phyloP scores from a whole-genome alignment of 1,140 invertebrate genomes.

The Drosophila paulistorum region DNA sequence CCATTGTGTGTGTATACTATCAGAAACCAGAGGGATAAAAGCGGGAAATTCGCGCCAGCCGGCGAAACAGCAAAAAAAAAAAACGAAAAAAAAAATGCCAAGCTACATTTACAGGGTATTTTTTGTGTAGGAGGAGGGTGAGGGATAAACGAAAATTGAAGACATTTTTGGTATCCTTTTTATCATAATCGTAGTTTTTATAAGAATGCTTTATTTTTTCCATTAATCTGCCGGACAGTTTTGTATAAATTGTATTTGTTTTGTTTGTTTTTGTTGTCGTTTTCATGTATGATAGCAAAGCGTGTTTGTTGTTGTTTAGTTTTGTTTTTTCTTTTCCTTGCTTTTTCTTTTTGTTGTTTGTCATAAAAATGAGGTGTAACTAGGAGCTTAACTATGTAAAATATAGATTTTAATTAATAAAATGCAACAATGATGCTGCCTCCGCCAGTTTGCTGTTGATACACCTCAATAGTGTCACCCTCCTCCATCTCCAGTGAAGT shows the following conservation, averaged over 20 bases:
- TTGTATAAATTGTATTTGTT: conserved; percentile 16
- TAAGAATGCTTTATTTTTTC: conserved; percentile 73
- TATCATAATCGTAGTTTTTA: conserved; percentile 56
- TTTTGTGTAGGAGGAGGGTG: too few relatives aligned
- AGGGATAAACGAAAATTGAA: neutral
- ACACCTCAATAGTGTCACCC: conserved; percentile 97
- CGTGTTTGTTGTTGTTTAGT: conserved; percentile 24
- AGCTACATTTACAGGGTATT: conserved; percentile 7
- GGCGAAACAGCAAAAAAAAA: conserved; percentile 38
- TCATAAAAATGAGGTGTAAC: conserved; percentile 61
- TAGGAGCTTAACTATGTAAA: conserved; percentile 70
- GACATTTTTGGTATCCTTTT: neutral
- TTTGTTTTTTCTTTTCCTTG: conserved; percentile 1
- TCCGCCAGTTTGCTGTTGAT: conserved; percentile 96
- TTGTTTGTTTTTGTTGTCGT: conserved; percentile 44
- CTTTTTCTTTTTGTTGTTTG: conserved; percentile 33
- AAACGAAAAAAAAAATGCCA: conserved; percentile 24
- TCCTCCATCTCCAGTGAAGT: conserved; percentile 96
- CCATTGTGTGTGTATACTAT: conserved; percentile 26
- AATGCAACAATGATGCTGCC: conserved; percentile 10
- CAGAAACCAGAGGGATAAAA: conserved; percentile 46
- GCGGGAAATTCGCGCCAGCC: conserved; percentile 65
- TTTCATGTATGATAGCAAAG: conserved; percentile 41
- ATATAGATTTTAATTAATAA: conserved; percentile 56
- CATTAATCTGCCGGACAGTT: conserved; percentile 26